Evolutionary conservation across 2,113 vertebrate genomes (phyloP), one percentile per base, ranked within the genome.

Genomic region (Ranitomeya variabilis): DNA sequence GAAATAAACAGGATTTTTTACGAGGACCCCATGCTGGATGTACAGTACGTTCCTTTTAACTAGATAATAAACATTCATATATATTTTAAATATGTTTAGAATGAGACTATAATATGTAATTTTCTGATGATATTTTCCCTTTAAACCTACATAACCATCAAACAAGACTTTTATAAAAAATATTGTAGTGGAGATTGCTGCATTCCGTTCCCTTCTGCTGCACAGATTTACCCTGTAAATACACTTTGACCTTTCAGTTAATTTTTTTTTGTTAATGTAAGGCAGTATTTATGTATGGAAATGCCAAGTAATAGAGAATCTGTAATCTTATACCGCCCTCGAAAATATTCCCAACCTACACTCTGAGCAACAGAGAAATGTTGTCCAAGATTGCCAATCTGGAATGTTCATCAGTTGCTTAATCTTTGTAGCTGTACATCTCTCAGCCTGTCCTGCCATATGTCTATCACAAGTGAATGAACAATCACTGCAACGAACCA

Each of bases 321-420:
- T 18, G 80, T 81, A 81, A 81, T 81, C 59, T 81, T 81, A 81
- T 81, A 62, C 57, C 59, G 26, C 80, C 80, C 60, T 83, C 26
- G 16, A n/a, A 83, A 83, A 83, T 66, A 64, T 64, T 83, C 60
- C 80, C 80, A 83, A 64, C 80, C 80, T 83, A 83, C 59, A 83
- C 59, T 60, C 79, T 62, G 55, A 81, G 79, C 57, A 37, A 60
- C 15, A 31, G 54, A 81, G 59, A 55, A 81, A 81, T 45, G 23
- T 37, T 83, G 59, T 45, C 80, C 55, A 62, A 83, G 60, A 66
- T 66, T 83, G 31, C 60, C 80, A 64, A 83, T 64, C 60, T 66
- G 80, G 80, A 83, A 83, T 83, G 80, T 45, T 83, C 80, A 83
- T 83, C 37, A 66, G 19, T 66, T n/a, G 23, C 60, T 62, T 83